Conservation (phyloP, 2,888 invertebrate species). For the Petrolisthes cinctipes region DNA sequence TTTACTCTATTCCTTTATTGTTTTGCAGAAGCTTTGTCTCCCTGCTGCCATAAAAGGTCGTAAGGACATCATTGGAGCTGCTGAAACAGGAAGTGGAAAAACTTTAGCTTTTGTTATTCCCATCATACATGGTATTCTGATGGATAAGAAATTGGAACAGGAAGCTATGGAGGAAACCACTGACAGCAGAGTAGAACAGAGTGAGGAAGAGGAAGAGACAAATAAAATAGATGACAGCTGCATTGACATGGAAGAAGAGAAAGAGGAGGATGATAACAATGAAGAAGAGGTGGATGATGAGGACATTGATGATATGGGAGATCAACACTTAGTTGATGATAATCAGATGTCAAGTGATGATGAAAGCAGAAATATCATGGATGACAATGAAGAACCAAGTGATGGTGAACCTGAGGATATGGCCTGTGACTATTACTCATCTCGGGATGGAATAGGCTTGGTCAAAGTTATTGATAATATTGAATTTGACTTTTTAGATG, state of each 20-base stretch:
- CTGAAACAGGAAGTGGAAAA: constrained; percentile 99
- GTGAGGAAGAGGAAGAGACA: constrained; percentile 14
- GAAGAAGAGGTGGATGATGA: constrained; percentile 60
- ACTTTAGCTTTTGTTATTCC: constrained; percentile 98
- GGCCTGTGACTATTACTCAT: background rate
- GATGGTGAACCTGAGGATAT: constrained; percentile 68
- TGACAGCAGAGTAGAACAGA: constrained; percentile 30
- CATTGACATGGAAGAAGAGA: constrained; percentile 14
- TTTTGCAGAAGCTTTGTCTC: constrained; percentile 75
- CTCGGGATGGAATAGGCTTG: constrained; percentile 69
- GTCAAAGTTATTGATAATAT: constrained; percentile 74
- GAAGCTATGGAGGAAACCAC: constrained; percentile 32
- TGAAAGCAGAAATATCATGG: constrained; percentile 43
- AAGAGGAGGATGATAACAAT: constrained; percentile 19
- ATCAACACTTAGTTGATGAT: constrained; percentile 57
- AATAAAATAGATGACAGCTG: background rate
- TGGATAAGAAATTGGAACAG: constrained; percentile 70
- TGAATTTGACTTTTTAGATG: constrained; percentile 65
- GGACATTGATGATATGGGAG: constrained; percentile 41
- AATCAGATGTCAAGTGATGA: constrained; percentile 57
- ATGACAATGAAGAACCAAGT: constrained; percentile 65
- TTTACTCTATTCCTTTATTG: background rate
- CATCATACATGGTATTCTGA: constrained; percentile 86
- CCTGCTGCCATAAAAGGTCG: constrained; percentile 88
- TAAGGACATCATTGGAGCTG: constrained; percentile 96